Evolutionary conservation across 2,797 vertebrate species (phyloP), one percentile per base, ranked within the genome.

Genomic region (Sebastes matsubarae): DNA sequence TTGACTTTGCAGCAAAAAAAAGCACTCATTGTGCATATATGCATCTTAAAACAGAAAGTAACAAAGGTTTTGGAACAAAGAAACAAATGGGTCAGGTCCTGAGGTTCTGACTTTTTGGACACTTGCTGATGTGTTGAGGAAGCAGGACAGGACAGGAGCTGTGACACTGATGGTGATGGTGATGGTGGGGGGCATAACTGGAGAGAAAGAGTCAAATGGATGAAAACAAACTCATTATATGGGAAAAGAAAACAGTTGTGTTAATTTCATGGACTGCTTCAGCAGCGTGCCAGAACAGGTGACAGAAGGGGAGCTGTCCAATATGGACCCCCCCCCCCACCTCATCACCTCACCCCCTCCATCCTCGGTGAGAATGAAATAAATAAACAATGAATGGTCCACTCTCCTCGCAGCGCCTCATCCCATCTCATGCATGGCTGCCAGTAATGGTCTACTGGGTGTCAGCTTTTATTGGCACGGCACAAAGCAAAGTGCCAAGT

Each of bases 361-460:
- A 38, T 89, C 92, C 76, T 90, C 89, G 58, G 86, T 92, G 90
- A 89, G 90, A 95, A 95, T 92, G 92, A 95, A 96, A 95, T 96
- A 95, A 96, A 95, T 96, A 96, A 96, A 93, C 92, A 94, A 95
- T 95, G 94, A 96, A 94, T 88, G 89, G 94, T 95, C 95, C 94
- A 93, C 93, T 95, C 94, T 94, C 91, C 85, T 84, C 88, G 86
- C 91, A 38, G 87, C 94, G 93, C 94, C 94, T 95, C 95, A 95
- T 95, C 96, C 95, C 95, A 95, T 96, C 95, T 96, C 96, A 96
- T 95, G 96, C 95, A 96, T 96, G 95, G 95, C 94, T 96, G 96
- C 95, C 95, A 96, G 95, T 95, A 87, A 94, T 94, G 95, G 93
- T 96, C 95, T 94, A 88, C 94, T 95, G 95, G 95, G 94, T 95